Evolutionary conservation across 1,140 invertebrate genomes (phyloP).

Genomic region (Ceratina calcarata): DNA sequence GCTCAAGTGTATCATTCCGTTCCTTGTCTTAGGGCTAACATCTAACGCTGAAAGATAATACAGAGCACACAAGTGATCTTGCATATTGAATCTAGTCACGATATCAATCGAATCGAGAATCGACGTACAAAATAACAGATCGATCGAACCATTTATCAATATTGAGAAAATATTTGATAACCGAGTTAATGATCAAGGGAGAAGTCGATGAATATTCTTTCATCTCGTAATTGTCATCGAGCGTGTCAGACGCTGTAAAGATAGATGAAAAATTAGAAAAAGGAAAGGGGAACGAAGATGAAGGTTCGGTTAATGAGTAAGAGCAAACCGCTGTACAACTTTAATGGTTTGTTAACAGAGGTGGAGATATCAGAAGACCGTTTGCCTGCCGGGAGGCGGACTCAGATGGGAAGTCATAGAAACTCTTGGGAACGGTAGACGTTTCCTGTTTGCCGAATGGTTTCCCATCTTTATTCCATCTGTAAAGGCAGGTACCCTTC

Average conservation of each 20-base stretch:
- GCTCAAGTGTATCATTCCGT: constrained; percentile 16
- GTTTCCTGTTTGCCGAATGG: constrained; percentile 67
- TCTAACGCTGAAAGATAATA: too few relatives aligned
- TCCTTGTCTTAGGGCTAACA: neutral
- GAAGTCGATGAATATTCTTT: neutral
- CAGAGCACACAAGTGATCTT: too few relatives aligned
- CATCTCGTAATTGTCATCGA: neutral
- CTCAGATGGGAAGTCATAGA: constrained; percentile 69
- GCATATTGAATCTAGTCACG: too few relatives aligned
- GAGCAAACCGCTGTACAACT: constrained; percentile 65
- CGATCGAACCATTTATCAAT: neutral
- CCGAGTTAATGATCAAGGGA: neutral
- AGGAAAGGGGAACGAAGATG: neutral
- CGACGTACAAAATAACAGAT: neutral
- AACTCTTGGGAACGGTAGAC: constrained; percentile 55
- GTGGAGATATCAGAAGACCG: constrained; percentile 65
- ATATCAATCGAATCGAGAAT: neutral
- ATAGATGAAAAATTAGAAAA: constrained; percentile 55
- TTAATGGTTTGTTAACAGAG: constrained; percentile 71
- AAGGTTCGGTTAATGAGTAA: constrained; percentile 49
- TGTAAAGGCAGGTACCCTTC: constrained; percentile 65
- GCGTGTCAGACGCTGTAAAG: neutral
- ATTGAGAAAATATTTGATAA: neutral
- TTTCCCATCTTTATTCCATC: constrained; percentile 77
- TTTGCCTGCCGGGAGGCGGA: constrained; percentile 52